Conservation (phyloP, 2,797 vertebrate genomes). For the Peromyscus melanophrys region DNA sequence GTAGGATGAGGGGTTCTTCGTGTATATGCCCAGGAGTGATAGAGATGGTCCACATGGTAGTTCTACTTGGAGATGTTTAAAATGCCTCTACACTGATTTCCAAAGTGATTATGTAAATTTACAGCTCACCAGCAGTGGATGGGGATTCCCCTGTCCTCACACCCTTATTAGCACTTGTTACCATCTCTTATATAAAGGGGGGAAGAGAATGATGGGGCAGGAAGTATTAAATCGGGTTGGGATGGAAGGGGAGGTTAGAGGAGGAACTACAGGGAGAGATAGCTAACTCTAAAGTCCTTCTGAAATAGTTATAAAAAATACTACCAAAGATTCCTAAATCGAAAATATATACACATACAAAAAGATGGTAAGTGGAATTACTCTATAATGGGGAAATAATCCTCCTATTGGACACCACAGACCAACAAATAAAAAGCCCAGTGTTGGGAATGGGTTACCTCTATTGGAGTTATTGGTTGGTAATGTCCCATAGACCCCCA, state of each 20-base stretch:
- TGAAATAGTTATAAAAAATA: not conserved
- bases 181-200: not conserved
- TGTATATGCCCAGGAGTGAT: not conserved
- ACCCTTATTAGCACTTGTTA: not conserved
- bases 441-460: not conserved
- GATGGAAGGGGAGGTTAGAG: not conserved
- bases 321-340: not conserved
- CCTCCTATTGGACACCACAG: not conserved
- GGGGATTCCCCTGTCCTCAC: not conserved
- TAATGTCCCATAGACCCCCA: not conserved
- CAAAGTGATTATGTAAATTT: not conserved
- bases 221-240: not conserved
- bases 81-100: not conserved
- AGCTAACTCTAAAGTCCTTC: not conserved
- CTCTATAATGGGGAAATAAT: not conserved
- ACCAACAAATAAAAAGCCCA: not conserved
- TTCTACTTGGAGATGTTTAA: not conserved
- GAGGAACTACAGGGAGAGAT: not conserved
- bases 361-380: not conserved
- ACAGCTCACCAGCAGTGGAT: not conserved
- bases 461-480: not conserved
- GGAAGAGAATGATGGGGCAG: not conserved
- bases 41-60: not conserved
- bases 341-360: not conserved
- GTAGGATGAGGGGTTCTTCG: too few relatives aligned